Base-by-base conservation (phyloP, 2,797 vertebrate genomes). In the Euphonia xanthogaster region DNA sequence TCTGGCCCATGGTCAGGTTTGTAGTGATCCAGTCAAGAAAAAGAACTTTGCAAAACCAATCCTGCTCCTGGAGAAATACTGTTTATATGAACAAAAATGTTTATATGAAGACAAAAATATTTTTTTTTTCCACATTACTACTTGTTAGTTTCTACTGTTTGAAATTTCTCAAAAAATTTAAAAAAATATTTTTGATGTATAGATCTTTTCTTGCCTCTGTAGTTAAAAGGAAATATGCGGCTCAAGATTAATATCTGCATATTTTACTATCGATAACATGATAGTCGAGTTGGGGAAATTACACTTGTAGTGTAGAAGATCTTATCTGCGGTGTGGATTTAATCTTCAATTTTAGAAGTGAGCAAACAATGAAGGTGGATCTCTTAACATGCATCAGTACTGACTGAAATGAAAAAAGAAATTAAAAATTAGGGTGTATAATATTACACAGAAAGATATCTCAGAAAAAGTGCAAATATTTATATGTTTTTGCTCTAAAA, bases 381-480 rank as follows among this genome's bases (percentile, higher is more conserved):
- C 9, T 45, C 17, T 31, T 35, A 53, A 31, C 0, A 0, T 16
- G 3, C 40, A 23, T 55, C 1, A 1, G 9, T 65, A 50, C 9
- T 75, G 50, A 63, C 28, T 51, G 3, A 4, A 84, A 27, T 11
- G 11, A 39, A 30, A 27, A 76, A 92, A 57, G 3, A 25, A 24
- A 4, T 25, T 57, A 2, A 63, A 77, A 57, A 57, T 8, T 33
- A 40, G 4, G 0, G 14, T 62, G 9, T 13, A 39, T 35, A 45
- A 22, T 19, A 33, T 60, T 67, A 70, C n/a, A 16, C 21, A 62
- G 44, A 45, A 87, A 54, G 3, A 6, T 44, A 77, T 19, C 37
- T 67, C 25, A 63, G 30, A 72, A 65, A 20, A 80, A 83, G 17
- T 28, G 13, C 1, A 88, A 76, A 63, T 67, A 47, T 45, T 51